These are phyloP conservation scores for Halcyon smyrnensis DNA, from an alignment of 2,797 vertebrate species.

Conservation along the genomic window DNA sequence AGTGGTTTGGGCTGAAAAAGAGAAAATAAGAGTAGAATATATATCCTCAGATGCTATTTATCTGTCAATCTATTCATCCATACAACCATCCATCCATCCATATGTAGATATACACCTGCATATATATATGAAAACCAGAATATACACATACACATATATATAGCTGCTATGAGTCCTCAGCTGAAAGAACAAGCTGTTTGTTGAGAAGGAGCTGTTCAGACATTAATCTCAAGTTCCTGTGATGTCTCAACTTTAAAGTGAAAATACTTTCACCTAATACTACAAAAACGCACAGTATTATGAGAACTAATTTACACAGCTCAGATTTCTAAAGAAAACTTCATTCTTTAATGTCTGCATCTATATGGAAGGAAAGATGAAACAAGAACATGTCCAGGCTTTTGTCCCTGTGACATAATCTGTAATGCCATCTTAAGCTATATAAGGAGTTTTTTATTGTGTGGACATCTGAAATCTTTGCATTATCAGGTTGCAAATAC, in stretches of 20 bases:
- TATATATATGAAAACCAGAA: not conserved
- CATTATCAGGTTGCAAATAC: not conserved
- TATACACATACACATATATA: rapidly evolving
- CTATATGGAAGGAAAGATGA: not conserved
- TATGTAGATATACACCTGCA: not conserved
- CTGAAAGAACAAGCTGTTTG: not conserved
- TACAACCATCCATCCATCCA: not conserved
- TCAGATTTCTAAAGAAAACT: not conserved
- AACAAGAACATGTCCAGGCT: not conserved
- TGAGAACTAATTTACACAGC: not conserved
- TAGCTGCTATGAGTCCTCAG: not conserved
- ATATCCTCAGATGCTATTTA: not conserved
- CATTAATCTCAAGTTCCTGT: not conserved
- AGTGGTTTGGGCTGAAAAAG: not conserved
- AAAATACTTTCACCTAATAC: not conserved
- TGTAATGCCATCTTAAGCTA: not conserved
- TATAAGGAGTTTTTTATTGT: not conserved
- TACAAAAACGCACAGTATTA: not conserved
- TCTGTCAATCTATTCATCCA: not conserved
- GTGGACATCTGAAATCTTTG: not conserved
- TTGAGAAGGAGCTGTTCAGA: not conserved
- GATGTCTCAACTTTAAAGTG: not conserved
- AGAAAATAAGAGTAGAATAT: not conserved
- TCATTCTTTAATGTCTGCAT: not conserved
- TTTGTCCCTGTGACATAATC: not conserved